Percentiles rank a stretch among this genome's conserved stretches.
These are phyloP conservation scores for Carlito syrichta DNA, from an alignment of 2,113 vertebrate species.

Conservation along the genomic window DNA sequence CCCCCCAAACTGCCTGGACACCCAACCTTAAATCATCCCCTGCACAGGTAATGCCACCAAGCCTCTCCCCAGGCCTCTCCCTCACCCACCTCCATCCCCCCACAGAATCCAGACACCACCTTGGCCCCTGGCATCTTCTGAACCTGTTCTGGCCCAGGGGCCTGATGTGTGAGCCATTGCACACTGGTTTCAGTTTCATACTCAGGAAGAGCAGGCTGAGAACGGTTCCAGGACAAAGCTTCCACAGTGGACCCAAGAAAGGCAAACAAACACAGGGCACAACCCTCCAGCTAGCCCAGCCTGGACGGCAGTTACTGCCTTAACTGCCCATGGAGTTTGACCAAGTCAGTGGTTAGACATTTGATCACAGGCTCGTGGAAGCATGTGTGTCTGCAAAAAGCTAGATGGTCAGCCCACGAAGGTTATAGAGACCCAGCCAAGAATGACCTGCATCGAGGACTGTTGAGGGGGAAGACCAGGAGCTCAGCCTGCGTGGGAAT, in stretches of 20 bases:
- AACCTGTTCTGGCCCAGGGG: too few relatives aligned
- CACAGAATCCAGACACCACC: background rate
- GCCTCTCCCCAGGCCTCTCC: background rate
- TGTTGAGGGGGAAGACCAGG: background rate
- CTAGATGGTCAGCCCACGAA: too few relatives aligned
- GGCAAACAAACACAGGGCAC: background rate
- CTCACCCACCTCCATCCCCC: background rate
- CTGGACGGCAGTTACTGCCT: background rate
- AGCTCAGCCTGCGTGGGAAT: accelerated
- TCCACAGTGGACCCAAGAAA: background rate
- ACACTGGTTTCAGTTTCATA: background rate
- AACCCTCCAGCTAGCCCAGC: background rate
- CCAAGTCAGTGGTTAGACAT: background rate
- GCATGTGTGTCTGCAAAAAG: background rate
- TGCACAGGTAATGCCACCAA: background rate
- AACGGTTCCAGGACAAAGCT: background rate
- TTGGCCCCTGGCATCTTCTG: background rate
- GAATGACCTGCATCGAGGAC: too few relatives aligned
- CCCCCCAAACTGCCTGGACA: background rate
- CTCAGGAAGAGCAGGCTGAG: background rate
- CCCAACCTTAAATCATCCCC: too few relatives aligned
- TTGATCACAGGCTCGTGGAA: background rate
- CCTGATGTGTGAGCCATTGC: background rate
- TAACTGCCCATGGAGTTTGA: background rate
- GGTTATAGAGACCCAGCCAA: accelerated